phyloP scores from a whole-genome alignment of 2,113 vertebrate species.

The Chlamydotis undulata region DNA sequence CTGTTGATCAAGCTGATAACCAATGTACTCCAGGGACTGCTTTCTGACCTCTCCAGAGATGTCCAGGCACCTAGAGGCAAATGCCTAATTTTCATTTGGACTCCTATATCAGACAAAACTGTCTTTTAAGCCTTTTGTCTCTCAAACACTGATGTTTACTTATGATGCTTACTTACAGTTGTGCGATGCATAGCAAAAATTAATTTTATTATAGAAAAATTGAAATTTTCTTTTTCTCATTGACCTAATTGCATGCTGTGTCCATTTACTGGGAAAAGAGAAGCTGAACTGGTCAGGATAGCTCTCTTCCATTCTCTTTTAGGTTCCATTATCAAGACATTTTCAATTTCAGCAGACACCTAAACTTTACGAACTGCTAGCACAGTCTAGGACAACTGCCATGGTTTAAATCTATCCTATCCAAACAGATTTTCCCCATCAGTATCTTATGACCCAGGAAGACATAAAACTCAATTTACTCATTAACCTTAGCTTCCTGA shows the following conservation, averaged over 20 bases:
- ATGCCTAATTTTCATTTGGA: background rate
- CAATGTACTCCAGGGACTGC: background rate
- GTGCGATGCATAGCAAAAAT: background rate
- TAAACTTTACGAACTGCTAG: background rate
- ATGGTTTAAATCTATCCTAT: background rate
- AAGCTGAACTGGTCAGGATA: background rate
- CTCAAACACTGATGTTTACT: background rate
- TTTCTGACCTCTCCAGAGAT: background rate
- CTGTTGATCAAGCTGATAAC: background rate
- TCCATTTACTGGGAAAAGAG: background rate
- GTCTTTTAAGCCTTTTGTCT: background rate
- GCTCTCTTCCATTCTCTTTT: background rate
- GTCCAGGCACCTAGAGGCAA: background rate
- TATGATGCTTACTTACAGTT: background rate
- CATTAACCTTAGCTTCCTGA: slow-evolving; percentile 49
- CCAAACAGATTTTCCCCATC: background rate
- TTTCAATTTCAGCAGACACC: background rate
- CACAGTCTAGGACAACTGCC: background rate
- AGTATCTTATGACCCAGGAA: slow-evolving; percentile 4
- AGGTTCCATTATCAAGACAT: background rate
- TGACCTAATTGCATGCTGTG: background rate
- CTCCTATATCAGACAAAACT: background rate
- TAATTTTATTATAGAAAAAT: background rate
- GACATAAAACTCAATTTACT: slow-evolving; percentile 34
- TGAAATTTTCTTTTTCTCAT: background rate